phyloP scores from a whole-genome alignment of 2,888 invertebrate genomes.

The Lasioglossum calceatum region DNA sequence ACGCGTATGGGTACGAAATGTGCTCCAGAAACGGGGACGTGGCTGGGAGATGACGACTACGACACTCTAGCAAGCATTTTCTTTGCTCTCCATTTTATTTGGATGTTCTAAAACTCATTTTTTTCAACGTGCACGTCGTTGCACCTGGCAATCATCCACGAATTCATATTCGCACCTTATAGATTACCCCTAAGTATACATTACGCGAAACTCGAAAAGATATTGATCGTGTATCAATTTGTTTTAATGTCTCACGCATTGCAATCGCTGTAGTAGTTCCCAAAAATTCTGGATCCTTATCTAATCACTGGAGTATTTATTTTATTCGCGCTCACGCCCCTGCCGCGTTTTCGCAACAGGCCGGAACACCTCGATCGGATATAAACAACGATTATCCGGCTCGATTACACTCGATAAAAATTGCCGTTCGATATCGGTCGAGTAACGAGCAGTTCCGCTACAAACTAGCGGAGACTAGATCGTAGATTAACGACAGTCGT shows the following conservation, averaged over 20 bases:
- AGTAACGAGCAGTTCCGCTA: not conserved
- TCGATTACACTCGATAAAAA: not conserved
- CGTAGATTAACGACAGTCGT: slow-evolving; percentile 36
- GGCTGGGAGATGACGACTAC: too few relatives aligned
- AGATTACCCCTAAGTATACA: not conserved
- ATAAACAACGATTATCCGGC: slow-evolving; percentile 4
- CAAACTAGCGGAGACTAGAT: slow-evolving; percentile 19
- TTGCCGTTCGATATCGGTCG: not conserved
- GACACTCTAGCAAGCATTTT: too few relatives aligned
- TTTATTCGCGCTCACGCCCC: not conserved
- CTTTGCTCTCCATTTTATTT: too few relatives aligned
- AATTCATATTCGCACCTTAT: not conserved
- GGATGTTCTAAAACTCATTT: too few relatives aligned
- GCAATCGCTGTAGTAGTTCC: not conserved
- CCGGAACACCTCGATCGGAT: not conserved
- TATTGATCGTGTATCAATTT: not conserved
- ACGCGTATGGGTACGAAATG: too few relatives aligned
- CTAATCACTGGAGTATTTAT: not conserved
- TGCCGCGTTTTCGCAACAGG: not conserved
- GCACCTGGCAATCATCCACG: not conserved
- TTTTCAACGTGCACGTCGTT: not conserved
- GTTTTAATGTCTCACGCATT: not conserved
- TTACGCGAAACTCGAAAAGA: not conserved
- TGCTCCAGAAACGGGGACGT: too few relatives aligned
- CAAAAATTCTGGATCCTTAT: not conserved